Evolutionary conservation across 2,797 vertebrate species (phyloP).

Genomic region (Balearica regulorum): DNA sequence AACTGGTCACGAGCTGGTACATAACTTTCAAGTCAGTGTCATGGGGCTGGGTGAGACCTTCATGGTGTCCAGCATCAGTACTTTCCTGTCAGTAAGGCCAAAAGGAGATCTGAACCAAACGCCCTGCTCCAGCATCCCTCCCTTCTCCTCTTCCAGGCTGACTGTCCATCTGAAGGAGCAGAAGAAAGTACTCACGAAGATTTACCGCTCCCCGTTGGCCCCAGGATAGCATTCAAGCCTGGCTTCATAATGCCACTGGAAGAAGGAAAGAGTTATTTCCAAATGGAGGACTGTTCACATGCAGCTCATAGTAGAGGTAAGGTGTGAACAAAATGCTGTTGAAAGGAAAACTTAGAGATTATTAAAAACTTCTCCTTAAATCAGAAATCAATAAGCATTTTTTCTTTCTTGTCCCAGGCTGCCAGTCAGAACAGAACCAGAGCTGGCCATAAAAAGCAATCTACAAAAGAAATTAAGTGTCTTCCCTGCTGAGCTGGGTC

Average conservation of each 20-base stretch:
- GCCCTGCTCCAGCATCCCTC: no score
- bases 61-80: no score
- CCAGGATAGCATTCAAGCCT: slow-evolving; percentile 85
- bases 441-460: background rate
- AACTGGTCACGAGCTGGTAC: no score
- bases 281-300: background rate
- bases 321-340: background rate
- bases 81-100: no score
- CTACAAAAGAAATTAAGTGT: background rate
- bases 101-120: no score
- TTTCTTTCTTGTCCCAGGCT: background rate
- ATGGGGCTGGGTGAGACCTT: no score
- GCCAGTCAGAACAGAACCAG: background rate
- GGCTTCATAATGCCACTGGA: slow-evolving; percentile 84
- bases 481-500: background rate
- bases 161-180: background rate
- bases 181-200: slow-evolving; percentile 81
- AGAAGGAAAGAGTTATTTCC: slow-evolving; percentile 39
- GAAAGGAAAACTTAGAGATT: background rate
- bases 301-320: background rate
- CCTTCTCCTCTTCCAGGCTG: no score
- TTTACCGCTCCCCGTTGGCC: slow-evolving; percentile 83
- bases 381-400: background rate
- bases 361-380: background rate
- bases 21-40: no score